A percentile compares a stretch with the other conserved stretches of the same genome.
Conservation (phyloP, 2,797 vertebrate species). For the Thalassophryne amazonica region DNA sequence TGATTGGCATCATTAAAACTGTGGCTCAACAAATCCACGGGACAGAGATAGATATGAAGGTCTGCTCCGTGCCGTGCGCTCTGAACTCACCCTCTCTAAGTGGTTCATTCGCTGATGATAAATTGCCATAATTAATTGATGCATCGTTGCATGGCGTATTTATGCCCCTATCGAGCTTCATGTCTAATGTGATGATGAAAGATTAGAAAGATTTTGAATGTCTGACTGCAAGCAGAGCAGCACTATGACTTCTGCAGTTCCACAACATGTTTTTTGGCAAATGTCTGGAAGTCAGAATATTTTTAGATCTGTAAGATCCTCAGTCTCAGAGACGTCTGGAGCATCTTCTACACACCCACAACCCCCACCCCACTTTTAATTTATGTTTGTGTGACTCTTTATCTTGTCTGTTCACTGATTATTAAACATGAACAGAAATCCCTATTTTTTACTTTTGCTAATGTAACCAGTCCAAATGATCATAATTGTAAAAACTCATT, state of each 20-base stretch:
- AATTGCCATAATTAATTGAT: too few species aligned
- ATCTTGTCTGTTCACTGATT: neutral
- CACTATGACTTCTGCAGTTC: conserved; percentile 23
- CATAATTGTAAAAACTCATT: neutral
- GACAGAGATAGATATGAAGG: conserved; percentile 99
- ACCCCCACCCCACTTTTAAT: conserved; percentile 11
- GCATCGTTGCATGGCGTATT: neutral
- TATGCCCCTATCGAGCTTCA: conserved; percentile 3
- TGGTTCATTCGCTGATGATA: conserved; percentile 8
- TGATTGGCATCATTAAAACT: conserved; percentile 98
- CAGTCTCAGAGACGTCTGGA: conserved; percentile 21
- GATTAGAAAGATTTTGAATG: conserved; percentile 35
- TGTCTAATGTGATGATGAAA: conserved; percentile 31
- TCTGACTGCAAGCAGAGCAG: conserved; percentile 6
- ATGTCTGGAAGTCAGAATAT: conserved; percentile 63
- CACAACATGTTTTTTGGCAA: conserved; percentile 43
- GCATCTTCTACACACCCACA: conserved; percentile 25
- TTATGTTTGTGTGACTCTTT: conserved; percentile 24
- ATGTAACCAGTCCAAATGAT: conserved; percentile 6
- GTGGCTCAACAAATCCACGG: conserved; percentile 98
- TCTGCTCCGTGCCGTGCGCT: conserved; percentile 48
- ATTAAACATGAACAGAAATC: neutral
- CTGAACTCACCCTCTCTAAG: conserved; percentile 12
- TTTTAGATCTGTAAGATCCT: conserved; percentile 61
- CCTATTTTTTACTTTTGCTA: neutral